Evolutionary conservation across 2,113 vertebrate species (phyloP).

Genomic region (Toxostoma redivivum): DNA sequence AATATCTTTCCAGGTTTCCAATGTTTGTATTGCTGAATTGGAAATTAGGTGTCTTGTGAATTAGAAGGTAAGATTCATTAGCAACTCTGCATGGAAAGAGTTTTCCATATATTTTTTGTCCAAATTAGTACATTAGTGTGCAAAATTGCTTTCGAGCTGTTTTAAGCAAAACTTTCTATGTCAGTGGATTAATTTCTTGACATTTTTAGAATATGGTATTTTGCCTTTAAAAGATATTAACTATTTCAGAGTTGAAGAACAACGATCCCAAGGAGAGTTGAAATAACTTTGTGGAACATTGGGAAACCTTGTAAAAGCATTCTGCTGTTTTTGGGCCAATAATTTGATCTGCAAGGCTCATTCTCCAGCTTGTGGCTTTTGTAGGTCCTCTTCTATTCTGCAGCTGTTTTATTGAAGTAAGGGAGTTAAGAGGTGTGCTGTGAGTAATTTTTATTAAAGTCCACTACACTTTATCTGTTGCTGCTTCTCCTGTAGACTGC

Average conservation of each 20-base stretch:
- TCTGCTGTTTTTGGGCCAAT: neutral
- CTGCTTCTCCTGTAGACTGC: neutral
- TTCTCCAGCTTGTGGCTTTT: neutral
- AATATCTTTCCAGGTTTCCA: neutral
- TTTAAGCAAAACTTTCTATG: neutral
- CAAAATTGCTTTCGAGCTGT: neutral
- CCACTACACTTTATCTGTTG: neutral
- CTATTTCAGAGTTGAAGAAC: neutral
- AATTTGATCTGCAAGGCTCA: neutral
- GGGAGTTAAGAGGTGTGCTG: neutral
- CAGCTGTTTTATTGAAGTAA: neutral
- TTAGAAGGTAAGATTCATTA: neutral
- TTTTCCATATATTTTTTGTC: neutral
- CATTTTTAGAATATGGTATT: constrained; percentile 11
- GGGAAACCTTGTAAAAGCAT: neutral
- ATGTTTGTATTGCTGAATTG: neutral
- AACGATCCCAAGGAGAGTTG: neutral
- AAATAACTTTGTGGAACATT: neutral
- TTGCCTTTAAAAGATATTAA: neutral
- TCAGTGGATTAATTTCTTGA: neutral
- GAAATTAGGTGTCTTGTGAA: neutral
- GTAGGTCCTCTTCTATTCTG: neutral
- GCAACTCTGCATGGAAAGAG: neutral
- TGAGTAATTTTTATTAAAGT: neutral
- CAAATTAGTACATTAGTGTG: neutral